Evolutionary conservation across 1,140 invertebrate genomes (phyloP), one percentile per base, ranked within the genome.

Genomic region (Drosophila ohnishii): DNA sequence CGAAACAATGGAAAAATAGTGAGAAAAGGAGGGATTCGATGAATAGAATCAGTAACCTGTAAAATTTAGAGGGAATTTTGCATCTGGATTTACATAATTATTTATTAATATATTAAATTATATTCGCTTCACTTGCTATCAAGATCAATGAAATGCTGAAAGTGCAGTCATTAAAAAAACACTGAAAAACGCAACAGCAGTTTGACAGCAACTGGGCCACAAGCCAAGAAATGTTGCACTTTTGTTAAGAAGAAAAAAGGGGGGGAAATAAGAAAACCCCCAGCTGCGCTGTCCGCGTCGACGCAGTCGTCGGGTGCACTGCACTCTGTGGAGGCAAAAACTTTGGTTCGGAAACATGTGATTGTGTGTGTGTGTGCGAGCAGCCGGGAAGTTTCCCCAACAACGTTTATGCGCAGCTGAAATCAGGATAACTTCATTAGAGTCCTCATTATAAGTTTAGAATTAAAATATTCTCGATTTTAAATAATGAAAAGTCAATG

Each of bases 321-420:
- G 72, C 71, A 64, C 72, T 75, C 72, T 73, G 56, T 22, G 70
- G 70, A 72, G 66, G 69, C 64, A 67, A 57, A 72, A 60, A 51
- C 59, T 57, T 64, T 19, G 40, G 57, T 44, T 30, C 34, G 32
- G 25, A 28, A 67, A 67, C 62, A 67, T 67, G 64, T 53, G 62
- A 14, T n/a, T 50, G 30, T 32, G 48, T 50, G 28, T 30, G n/a
- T 50, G n/a, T 42, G 39, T 22, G 34, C 39, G 19, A 14, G n/a
- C 5, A 35, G 42, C 19, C 53, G 51, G 30, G 35, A 58, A 58
- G 42, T 69, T 69, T 57, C 64, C 34, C 34, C 13, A 34, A n/a
- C 50, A 6, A 2, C 6, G 67, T 69, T 71, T 70, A 71, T 71
- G 67, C 64, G 64, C 3, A 16, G 19, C 9, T 13, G 0, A 48